Base-by-base conservation (phyloP, 2,888 invertebrate species). In the Anthophora plumipes region DNA sequence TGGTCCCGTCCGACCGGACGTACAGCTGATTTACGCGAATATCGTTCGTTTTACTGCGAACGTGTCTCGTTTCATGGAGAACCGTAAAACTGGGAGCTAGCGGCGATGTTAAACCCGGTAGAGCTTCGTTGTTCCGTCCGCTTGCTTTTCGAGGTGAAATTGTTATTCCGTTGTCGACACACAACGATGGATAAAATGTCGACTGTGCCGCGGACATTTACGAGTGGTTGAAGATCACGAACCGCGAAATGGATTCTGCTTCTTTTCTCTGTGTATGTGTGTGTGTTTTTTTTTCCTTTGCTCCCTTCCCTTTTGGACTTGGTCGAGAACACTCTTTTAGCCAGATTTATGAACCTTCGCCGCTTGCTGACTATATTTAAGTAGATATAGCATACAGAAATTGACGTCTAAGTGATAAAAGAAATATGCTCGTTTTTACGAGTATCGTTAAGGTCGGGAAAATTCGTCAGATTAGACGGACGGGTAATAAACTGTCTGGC, bases 11-110 rank as follows among this genome's bases (percentile, higher is more conserved):
- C 1, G 31, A 59, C 63, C 68, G n/a, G 41, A 41, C 25, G 0
- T 9, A 7, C 11, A 46, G 43, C 46, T 74, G 81, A 82, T 82
- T 82, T 82, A 79, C 70, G 70, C n/a, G 61, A 54, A 68, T 66
- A 43, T 60, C 61, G 2, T 60, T 57, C 20, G 67, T 22, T 71
- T 82, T 63, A 75, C 46, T 22, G 55, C 48, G 25, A 37, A 55
- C 70, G 48, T 75, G 41, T 77, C 59, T 43, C 39, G 46, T 37
- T 63, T 67, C 61, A n/a, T 61, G 50, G 67, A 25, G 39, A 31
- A 37, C 25, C 52, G 22, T 64, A 60, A 79, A 79, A 69, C 52
- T n/a, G 25, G 17, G 37, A 52, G 14, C 14, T 46, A n/a, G 1
- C 37, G 46, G 1, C 37, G 46, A 25, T 37, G 72, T 72, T 64